Evolutionary conservation across 2,113 vertebrate species (phyloP).

Genomic region (Gobiocypris rarus): DNA sequence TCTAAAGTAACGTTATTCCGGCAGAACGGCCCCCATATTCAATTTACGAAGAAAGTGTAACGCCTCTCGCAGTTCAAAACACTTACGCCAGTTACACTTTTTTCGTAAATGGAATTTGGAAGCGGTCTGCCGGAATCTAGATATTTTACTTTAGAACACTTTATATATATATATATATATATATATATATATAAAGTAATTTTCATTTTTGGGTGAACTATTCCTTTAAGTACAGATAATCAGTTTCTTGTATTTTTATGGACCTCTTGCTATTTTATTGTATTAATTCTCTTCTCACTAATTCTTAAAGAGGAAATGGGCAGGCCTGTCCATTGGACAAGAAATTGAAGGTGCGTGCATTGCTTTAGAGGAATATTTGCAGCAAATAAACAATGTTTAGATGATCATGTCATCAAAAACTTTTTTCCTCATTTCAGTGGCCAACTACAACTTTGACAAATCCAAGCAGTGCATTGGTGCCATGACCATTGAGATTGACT

Average conservation of each 20-base stretch:
- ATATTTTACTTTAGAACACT: too few relatives aligned
- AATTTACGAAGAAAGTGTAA: too few relatives aligned
- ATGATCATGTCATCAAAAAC: not conserved
- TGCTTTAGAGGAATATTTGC: not conserved
- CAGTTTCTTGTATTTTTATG: not conserved
- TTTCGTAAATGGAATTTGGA: too few relatives aligned
- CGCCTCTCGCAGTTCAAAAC: too few relatives aligned
- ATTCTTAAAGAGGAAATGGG: slow-evolving; percentile 91
- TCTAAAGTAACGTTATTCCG: too few relatives aligned
- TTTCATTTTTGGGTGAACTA: not conserved
- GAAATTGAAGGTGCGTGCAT: slow-evolving; percentile 86
- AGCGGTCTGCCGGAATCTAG: too few relatives aligned
- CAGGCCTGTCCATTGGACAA: slow-evolving; percentile 94
- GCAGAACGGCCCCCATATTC: too few relatives aligned
- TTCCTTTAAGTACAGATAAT: not conserved
- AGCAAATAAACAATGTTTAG: not conserved
- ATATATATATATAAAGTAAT: too few relatives aligned
- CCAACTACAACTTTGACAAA: slow-evolving; percentile 93
- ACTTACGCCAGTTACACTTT: too few relatives aligned
- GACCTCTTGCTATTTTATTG: not conserved
- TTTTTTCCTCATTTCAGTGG: slow-evolving; percentile 70
- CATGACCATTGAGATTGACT: slow-evolving; percentile 97
- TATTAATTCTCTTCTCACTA: slow-evolving; percentile 1
- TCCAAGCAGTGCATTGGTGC: slow-evolving; percentile 94
- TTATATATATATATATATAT: too few relatives aligned